These are phyloP conservation scores for Melanotaenia duboulayi DNA, from an alignment of 2,113 vertebrate species.

Conservation along the genomic window DNA sequence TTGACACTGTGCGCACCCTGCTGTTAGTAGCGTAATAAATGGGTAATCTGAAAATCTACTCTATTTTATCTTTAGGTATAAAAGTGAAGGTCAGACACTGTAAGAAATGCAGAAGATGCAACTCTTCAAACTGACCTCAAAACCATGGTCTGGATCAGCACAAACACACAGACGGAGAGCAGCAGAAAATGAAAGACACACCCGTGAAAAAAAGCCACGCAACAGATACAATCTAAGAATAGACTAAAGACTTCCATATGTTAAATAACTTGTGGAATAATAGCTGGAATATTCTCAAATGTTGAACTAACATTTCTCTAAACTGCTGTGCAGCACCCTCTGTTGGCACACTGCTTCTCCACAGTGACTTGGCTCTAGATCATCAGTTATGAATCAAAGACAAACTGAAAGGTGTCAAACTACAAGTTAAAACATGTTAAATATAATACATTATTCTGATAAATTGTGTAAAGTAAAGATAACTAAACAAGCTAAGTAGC, in stretches of 20 bases:
- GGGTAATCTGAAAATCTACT: constrained; percentile 37
- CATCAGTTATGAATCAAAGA: background rate
- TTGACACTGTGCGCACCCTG: constrained; percentile 44
- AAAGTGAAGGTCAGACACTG: constrained; percentile 29
- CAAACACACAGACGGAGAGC: background rate
- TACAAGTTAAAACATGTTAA: background rate
- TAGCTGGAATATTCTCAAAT: constrained; percentile 20
- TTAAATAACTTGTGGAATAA: constrained; percentile 35
- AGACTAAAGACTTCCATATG: constrained; percentile 58
- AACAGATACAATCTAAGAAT: constrained; percentile 57
- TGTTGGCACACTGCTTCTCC: constrained; percentile 31
- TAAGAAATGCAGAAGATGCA: constrained; percentile 39
- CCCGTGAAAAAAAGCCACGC: constrained; percentile 18
- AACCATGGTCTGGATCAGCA: constrained; percentile 30
- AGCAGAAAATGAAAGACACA: constrained; percentile 7
- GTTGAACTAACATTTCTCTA: constrained; percentile 1
- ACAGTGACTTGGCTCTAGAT: background rate
- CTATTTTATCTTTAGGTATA: constrained; percentile 35
- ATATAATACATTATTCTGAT: background rate
- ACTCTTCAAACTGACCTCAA: constrained; percentile 60
- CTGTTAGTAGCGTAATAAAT: constrained; percentile 45
- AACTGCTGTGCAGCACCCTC: constrained; percentile 60
- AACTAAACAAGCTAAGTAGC: background rate
- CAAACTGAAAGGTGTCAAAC: background rate
- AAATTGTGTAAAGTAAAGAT: background rate